Evolutionary conservation across 2,888 invertebrate genomes (phyloP).

Genomic region (Bembecia ichneumoniformis): DNA sequence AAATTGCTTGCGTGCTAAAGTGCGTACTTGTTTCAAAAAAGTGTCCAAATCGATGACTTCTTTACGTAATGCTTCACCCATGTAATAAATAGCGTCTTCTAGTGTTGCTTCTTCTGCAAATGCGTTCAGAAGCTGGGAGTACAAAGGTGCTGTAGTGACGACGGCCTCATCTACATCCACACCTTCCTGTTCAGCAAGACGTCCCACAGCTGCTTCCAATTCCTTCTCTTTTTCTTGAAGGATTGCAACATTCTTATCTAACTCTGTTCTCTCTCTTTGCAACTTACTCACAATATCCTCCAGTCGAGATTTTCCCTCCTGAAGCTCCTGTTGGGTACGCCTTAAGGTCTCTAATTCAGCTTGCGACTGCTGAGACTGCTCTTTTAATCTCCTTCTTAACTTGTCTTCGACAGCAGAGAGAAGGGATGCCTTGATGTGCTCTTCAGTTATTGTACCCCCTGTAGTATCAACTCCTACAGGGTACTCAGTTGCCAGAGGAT

Average conservation of each 20-base stretch:
- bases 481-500: constrained; percentile 37
- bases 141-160: constrained; percentile 94
- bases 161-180: constrained; percentile 97
- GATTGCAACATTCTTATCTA: constrained; percentile 87
- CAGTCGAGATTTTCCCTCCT: constrained; percentile 86
- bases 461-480: constrained; percentile 49
- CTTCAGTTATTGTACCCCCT: constrained; percentile 91
- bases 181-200: constrained; percentile 82
- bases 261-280: constrained; percentile 82
- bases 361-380: constrained; percentile 91
- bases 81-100: constrained; percentile 98
- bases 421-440: constrained; percentile 94
- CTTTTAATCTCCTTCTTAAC: constrained; percentile 86
- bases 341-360: constrained; percentile 92
- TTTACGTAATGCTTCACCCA: constrained; percentile 94
- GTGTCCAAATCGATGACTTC: constrained; percentile 95
- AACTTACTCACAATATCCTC: constrained; percentile 83
- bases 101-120: constrained; percentile 98
- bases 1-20: constrained; percentile 95
- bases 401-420: constrained; percentile 97
- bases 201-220: constrained; percentile 83
- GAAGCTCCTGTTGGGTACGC: constrained; percentile 88
- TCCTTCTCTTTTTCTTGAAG: constrained; percentile 91
- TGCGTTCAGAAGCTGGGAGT: constrained; percentile 94
- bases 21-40: constrained; percentile 96